Base-by-base conservation (phyloP, 2,113 vertebrate species). In the Bujurquina vittata region DNA sequence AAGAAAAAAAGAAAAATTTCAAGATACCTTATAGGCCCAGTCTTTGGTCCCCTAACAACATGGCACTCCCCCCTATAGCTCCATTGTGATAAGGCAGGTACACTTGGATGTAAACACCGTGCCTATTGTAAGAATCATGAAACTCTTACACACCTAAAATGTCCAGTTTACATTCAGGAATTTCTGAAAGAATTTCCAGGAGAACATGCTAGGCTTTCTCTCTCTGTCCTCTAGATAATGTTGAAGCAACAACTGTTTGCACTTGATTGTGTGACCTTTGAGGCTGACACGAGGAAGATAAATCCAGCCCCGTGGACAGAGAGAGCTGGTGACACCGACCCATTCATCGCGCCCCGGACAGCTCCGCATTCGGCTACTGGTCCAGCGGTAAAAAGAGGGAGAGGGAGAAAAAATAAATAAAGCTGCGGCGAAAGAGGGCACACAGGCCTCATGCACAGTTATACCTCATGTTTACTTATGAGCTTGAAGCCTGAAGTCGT, bases 211-310 rank as follows among this genome's bases (percentile, higher is more conserved):
- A 33, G 55, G 23, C 29, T 33, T 61, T 17, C 46, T 76, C 56
- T 43, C 46, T 65, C 56, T 29, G 72, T 83, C 75, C 78, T 84
- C 58, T 26, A 78, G 75, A 91, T 87, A 84, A 91, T 43, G 63
- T 67, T 22, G 57, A 60, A 10, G n/a, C 22, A n/a, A 31, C 22
- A 46, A 84, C 79, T 55, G 84, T 84, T 90, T 90, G 84, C 83
- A 75, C 73, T 84, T 75, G 72, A 89, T 84, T 62, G 82, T 67
- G 77, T 87, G 91, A 93, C 90, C 92, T 92, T 93, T 93, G 69
- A 56, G 75, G 35, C 83, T 57, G 89, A 85, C 84, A 14, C 5
- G 4, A 35, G 55, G 76, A 88, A 90, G 89, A 93, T 88, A 85
- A 92, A 91, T 89, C 82, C 81, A 65, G 65, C 75, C 80, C 86